A percentile compares a stretch with the other conserved stretches of the same genome.
Evolutionary conservation across 2,797 vertebrate species (phyloP).

Genomic region (Apogon talboti): DNA sequence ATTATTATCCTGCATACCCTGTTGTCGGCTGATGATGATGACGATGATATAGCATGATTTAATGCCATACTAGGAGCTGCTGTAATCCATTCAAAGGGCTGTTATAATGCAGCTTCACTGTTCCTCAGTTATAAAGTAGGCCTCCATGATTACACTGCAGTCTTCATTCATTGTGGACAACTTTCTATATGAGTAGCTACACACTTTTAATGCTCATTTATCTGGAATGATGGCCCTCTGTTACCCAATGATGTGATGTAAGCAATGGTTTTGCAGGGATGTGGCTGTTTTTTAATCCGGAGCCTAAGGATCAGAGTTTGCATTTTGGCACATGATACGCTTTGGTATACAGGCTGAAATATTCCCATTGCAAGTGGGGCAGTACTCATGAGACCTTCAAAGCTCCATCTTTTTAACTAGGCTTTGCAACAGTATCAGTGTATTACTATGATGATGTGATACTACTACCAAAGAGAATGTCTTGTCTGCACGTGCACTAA

Average conservation of each 20-base stretch:
- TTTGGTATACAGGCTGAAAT: slow-evolving; percentile 10
- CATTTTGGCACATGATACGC: slow-evolving; percentile 9
- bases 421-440: neutral
- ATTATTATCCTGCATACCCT: slow-evolving; percentile 6
- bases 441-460: no score
- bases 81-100: slow-evolving; percentile 5
- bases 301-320: slow-evolving; percentile 38
- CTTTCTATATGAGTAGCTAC: neutral
- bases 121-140: neutral
- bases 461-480: no score
- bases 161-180: neutral
- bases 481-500: no score
- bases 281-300: slow-evolving; percentile 22
- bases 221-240: neutral
- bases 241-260: neutral
- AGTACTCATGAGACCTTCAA: slow-evolving; percentile 6
- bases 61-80: slow-evolving; percentile 14
- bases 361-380: slow-evolving; percentile 5
- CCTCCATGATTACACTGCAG: neutral
- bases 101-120: slow-evolving; percentile 26
- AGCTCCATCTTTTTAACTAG: slow-evolving; percentile 9
- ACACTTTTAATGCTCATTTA: neutral
- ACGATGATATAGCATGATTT: slow-evolving; percentile 37
- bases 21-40: slow-evolving; percentile 3
- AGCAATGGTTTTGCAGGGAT: neutral